A percentile compares a stretch with the other conserved stretches of the same genome.
These are phyloP conservation scores for Geococcyx californianus DNA, from an alignment of 2,113 vertebrate genomes.

Conservation along the genomic window DNA sequence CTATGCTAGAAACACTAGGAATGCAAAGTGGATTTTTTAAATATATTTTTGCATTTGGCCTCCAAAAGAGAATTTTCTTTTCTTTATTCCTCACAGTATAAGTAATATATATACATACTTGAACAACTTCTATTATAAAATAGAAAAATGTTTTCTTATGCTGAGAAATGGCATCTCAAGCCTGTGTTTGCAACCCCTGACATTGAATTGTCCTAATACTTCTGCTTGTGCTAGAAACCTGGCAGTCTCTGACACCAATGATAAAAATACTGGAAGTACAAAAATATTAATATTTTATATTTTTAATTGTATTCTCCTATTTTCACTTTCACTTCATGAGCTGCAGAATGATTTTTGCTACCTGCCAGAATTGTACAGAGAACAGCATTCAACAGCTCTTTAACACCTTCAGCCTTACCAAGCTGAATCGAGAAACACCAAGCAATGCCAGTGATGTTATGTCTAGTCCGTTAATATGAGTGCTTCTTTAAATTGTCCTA, in stretches of 20 bases:
- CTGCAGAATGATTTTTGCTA: conserved; percentile 46
- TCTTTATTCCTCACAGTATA: neutral
- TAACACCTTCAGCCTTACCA: conserved; percentile 37
- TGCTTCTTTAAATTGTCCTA: conserved; percentile 49
- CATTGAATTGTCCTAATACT: neutral
- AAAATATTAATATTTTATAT: neutral
- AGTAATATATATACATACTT: neutral
- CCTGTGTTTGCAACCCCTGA: neutral
- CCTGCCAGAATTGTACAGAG: conserved; percentile 41
- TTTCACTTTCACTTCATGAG: conserved; percentile 42
- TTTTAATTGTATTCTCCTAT: conserved; percentile 40
- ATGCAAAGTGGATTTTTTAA: neutral
- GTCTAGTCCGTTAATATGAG: conserved; percentile 51
- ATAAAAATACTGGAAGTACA: conserved; percentile 52
- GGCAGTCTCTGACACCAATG: neutral
- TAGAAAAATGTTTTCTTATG: neutral
- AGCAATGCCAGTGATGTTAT: neutral
- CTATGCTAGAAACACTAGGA: neutral
- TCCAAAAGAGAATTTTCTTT: neutral
- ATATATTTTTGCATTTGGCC: neutral
- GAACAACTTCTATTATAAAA: neutral
- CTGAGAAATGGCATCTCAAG: neutral
- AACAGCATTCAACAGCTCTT: conserved; percentile 54
- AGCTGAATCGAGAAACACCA: conserved; percentile 14
- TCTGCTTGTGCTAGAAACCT: neutral